Base-by-base conservation (phyloP, 2,888 invertebrate species). In the Willowsia nigromaculata region DNA sequence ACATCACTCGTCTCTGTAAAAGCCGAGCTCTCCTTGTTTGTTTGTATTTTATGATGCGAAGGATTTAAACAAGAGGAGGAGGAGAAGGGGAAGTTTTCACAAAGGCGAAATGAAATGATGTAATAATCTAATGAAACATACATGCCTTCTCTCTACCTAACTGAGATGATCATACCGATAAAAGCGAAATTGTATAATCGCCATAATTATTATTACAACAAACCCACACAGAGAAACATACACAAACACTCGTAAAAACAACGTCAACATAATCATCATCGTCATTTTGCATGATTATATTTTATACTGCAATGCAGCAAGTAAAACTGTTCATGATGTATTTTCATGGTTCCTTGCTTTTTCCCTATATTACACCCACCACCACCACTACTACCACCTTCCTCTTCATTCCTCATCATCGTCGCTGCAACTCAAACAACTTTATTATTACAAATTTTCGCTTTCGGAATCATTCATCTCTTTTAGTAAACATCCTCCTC, bases 401-500 rank as follows among this genome's bases (percentile, higher is more conserved):
- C n/a, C n/a, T n/a, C n/a, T n/a, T n/a, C n/a, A n/a, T n/a, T n/a
- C n/a, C n/a, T n/a, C n/a, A n/a, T n/a, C n/a, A n/a, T 43, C 47
- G 13, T 13, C 13, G 43, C 11, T 43, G 11, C 43, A 43, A 43
- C 13, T 43, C 43, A 40, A 40, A 71, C 71, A 71, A 71, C 71
- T 71, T 71, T 37, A 71, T 83, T 82, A 56, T 33, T 59, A 27
- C 22, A 37, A 80, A 80, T 47, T 56, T 50, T 82, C 47, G 25
- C 81, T 82, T 65, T 82, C 81, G n/a, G 43, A 82, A 59, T 62
- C 81, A 82, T 27, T 80, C 80, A 80, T 80, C 47, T 78, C 53
- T 25, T 59, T 33, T n/a, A n/a, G n/a, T n/a, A 33, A n/a, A 59
- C 27, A 25, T 59, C 27, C 11, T 59, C 59, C 25, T 71, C 71